A percentile compares a stretch with the other conserved stretches of the same genome.
phyloP scores from a whole-genome alignment of 1,140 invertebrate genomes.

The Drosophila gunungcola region DNA sequence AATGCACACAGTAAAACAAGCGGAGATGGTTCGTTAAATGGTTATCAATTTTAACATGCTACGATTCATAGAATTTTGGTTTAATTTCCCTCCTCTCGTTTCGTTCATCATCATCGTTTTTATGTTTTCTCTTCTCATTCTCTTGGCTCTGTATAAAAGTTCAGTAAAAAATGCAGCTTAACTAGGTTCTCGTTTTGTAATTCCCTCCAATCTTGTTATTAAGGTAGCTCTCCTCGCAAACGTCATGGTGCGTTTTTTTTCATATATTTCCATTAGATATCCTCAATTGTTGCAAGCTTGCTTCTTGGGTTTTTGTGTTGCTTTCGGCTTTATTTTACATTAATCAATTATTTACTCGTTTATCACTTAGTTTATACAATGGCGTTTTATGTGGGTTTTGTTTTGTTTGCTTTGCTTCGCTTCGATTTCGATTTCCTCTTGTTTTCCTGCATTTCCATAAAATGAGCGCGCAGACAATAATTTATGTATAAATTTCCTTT shows the following conservation, averaged over 20 bases:
- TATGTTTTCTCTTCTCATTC: constrained; percentile 16
- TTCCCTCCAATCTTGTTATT: constrained; percentile 60
- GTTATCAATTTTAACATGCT: constrained; percentile 65
- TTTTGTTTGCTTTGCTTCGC: constrained; percentile 40
- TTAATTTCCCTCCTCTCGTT: constrained; percentile 30
- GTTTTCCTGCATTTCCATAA: constrained; percentile 37
- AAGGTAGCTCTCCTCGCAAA: constrained; percentile 42
- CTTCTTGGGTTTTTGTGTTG: constrained; percentile 50
- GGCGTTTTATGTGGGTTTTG: constrained; percentile 70
- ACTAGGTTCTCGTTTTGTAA: constrained; percentile 69
- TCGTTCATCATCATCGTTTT: constrained; percentile 12
- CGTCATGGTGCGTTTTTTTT: constrained; percentile 44
- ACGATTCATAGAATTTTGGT: constrained; percentile 65
- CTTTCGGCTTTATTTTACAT: constrained; percentile 73
- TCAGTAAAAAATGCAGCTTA: constrained; percentile 84
- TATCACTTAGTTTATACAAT: constrained; percentile 84
- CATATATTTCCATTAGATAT: constrained; percentile 38
- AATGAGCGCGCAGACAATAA: constrained; percentile 65
- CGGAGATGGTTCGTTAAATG: constrained; percentile 44
- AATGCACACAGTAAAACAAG: constrained; percentile 75
- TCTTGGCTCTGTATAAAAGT: constrained; percentile 78
- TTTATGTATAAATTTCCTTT: constrained; percentile 36
- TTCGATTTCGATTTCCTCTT: constrained; percentile 17
- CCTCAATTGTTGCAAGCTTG: constrained; percentile 53
- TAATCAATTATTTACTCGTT: constrained; percentile 69